Conservation (phyloP, 2,888 invertebrate species). For the Chymomyza amoena region DNA sequence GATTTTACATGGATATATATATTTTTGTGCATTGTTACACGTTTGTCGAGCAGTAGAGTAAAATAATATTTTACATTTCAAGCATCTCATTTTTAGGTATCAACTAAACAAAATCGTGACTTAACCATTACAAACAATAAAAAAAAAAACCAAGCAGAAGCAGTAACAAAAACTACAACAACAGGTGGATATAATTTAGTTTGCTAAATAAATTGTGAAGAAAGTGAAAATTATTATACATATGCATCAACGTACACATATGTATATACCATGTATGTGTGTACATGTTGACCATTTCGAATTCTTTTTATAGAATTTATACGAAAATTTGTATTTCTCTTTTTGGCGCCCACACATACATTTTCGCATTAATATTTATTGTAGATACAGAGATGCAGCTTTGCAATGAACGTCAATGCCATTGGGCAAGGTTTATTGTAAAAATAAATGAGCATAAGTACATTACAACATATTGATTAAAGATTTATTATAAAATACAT, state of each 20-base stretch:
- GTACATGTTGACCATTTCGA: neutral
- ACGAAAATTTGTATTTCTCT: neutral
- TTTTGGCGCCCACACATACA: constrained; percentile 55
- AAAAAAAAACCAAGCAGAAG: neutral
- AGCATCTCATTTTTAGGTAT: neutral
- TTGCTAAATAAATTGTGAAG: constrained; percentile 13
- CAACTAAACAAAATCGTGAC: neutral
- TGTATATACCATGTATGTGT: too few species aligned
- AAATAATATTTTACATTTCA: neutral
- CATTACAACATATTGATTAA: neutral
- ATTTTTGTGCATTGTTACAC: neutral
- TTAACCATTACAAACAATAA: constrained; percentile 1
- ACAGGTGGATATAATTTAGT: constrained; percentile 54
- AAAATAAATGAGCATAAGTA: neutral
- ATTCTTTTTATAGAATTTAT: neutral
- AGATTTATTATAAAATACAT: too few species aligned
- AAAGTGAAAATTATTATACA: constrained; percentile 31
- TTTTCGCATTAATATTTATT: neutral
- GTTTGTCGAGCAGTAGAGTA: neutral
- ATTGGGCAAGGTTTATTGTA: constrained; percentile 37
- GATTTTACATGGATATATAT: neutral
- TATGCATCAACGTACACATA: neutral
- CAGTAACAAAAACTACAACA: constrained; percentile 47
- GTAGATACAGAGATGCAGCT: neutral
- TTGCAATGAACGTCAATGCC: constrained; percentile 34